Evolutionary conservation across 2,113 vertebrate species (phyloP), one percentile per base, ranked within the genome.

Genomic region (Sceloporus undulatus): DNA sequence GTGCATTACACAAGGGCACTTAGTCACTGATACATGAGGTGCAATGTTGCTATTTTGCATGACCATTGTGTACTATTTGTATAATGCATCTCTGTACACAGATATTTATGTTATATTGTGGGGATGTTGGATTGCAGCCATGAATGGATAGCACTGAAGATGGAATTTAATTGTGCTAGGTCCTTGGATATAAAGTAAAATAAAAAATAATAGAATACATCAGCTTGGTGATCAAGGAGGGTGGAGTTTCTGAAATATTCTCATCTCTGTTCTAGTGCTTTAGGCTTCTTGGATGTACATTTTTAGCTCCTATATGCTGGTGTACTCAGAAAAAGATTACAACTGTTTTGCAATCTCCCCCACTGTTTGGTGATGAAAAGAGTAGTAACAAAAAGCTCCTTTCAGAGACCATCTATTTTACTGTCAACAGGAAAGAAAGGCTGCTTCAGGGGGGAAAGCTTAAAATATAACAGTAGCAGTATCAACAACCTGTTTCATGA

Each of bases 401-500:
- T 89, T 89, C 79, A 86, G 68, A 89, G 62, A 8, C 2, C 62
- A 71, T 93, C 21, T 75, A 85, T 82, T 92, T 94, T 88, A 56
- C 65, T 91, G 85, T 90, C 56, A 87, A 92, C 10, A 79, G 82
- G 18, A 94, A 91, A 89, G n/a, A 83, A 88, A 85, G 85, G 0
- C 40, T 89, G 88, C 91, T 90, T 91, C 5, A 27, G 75, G 90
- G 88, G 34, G 89, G 87, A 92, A 40, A 90, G 29, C 87, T 89
- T 85, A 86, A 82, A 92, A 71, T 89, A 86, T 29, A 90, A 70
- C 25, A 84, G 14, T 79, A 68, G 14, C 84, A 1, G n/a, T 59
- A 91, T 82, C 91, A 94, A 90, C 83, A 91, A 79, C 82, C 86
- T 89, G 52, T 52, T 92, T 48, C 62, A 59, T 40, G 70, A 94